phyloP scores from a whole-genome alignment of 2,113 vertebrate species.

The Boleophthalmus pectinirostris region DNA sequence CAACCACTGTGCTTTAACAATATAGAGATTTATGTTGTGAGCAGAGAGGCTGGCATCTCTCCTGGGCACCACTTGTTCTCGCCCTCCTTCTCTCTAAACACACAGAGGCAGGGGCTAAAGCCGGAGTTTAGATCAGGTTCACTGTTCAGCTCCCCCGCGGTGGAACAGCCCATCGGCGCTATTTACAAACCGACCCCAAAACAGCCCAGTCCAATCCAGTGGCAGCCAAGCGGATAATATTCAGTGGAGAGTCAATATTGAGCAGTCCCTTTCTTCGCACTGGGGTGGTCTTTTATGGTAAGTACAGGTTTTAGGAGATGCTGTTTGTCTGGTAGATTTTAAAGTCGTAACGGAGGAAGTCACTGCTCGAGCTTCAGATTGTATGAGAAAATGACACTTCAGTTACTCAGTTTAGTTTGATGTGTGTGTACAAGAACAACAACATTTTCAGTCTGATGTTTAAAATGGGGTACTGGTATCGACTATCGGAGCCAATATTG shows the following conservation, averaged over 20 bases:
- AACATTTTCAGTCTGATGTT: background rate
- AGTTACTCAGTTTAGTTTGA: background rate
- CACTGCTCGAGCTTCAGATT: background rate
- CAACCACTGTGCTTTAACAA: constrained; percentile 34
- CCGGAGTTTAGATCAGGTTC: constrained; percentile 46
- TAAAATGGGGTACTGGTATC: no score
- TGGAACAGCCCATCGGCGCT: constrained; percentile 42
- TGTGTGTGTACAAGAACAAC: background rate
- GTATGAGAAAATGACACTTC: background rate
- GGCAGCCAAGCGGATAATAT: constrained; percentile 28
- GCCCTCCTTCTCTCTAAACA: constrained; percentile 21
- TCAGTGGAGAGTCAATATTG: constrained; percentile 29
- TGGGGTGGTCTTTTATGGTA: background rate
- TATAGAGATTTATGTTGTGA: constrained; percentile 19
- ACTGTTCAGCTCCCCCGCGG: constrained; percentile 35
- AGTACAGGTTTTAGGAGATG: background rate
- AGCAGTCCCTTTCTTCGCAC: constrained; percentile 27
- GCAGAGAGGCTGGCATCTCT: constrained; percentile 25
- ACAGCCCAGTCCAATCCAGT: constrained; percentile 42
- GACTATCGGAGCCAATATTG: no score
- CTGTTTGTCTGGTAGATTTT: background rate
- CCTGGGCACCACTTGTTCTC: constrained; percentile 25
- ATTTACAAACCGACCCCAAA: constrained; percentile 27
- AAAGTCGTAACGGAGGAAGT: background rate
- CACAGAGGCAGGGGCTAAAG: constrained; percentile 14